These are phyloP conservation scores for Amphimallon solstitiale DNA, from an alignment of 2,888 invertebrate genomes.

Conservation along the genomic window DNA sequence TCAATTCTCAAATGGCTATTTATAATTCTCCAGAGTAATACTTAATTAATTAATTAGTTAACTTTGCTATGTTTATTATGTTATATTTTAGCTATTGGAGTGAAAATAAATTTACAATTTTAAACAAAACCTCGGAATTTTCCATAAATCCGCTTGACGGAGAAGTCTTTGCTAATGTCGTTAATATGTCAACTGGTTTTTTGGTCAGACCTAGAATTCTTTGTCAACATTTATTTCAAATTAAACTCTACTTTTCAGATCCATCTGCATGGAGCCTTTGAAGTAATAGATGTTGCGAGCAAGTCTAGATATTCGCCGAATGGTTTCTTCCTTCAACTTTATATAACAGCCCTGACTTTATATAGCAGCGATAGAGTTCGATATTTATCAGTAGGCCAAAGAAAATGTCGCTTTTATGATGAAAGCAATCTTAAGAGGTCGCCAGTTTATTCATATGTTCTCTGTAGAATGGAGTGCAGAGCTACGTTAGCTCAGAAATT, in stretches of 20 bases:
- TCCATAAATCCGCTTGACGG: conserved; percentile 78
- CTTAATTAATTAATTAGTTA: conserved; percentile 31
- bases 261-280: conserved; percentile 73
- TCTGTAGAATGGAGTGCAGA: conserved; percentile 79
- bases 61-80: too few species aligned
- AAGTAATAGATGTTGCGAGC: conserved; percentile 74
- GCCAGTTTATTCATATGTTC: conserved; percentile 74
- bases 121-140: conserved; percentile 63
- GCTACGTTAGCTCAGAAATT: conserved; percentile 69
- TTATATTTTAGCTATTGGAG: conserved; percentile 67
- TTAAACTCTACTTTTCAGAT: conserved; percentile 61
- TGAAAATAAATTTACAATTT: conserved; percentile 67
- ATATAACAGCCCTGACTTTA: conserved; percentile 56
- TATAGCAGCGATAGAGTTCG: conserved; percentile 57
- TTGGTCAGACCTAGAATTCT: conserved; percentile 64
- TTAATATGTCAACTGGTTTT: conserved; percentile 74
- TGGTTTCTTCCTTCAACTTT: conserved; percentile 58
- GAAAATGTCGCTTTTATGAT: conserved; percentile 74
- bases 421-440: conserved; percentile 74
- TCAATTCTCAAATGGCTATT: conserved; percentile 72
- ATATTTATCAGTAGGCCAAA: conserved; percentile 69
- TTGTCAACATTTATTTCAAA: not conserved
- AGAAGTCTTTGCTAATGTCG: conserved; percentile 79
- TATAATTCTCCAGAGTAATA: conserved; percentile 70
- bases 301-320: conserved; percentile 55